Evolutionary conservation across 2,113 vertebrate species (phyloP).

Genomic region (Tamias sibiricus): DNA sequence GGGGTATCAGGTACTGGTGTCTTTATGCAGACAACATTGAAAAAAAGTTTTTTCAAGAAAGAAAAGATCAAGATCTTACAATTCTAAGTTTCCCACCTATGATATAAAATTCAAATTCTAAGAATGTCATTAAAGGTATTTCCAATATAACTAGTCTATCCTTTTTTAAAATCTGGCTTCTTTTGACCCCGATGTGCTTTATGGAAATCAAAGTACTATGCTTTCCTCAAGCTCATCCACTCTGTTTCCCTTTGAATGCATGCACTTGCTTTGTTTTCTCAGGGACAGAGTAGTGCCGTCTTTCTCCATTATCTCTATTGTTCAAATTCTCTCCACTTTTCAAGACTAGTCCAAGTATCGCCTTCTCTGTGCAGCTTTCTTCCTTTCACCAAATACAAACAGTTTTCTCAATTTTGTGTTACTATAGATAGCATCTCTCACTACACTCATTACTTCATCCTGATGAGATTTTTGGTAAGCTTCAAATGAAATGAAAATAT

Average conservation of each 20-base stretch:
- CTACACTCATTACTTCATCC: not conserved
- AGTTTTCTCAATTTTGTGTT: not conserved
- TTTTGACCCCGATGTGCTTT: not conserved
- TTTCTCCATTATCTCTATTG: not conserved
- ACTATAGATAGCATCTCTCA: not conserved
- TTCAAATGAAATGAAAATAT: not conserved
- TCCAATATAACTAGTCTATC: not conserved
- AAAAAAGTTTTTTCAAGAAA: not conserved
- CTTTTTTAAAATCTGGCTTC: not conserved
- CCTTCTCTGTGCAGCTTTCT: not conserved
- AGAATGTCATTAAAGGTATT: not conserved
- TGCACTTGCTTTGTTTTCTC: not conserved
- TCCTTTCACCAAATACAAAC: constrained; percentile 8
- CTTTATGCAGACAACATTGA: not conserved
- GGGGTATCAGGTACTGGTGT: not conserved
- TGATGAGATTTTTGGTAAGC: not conserved
- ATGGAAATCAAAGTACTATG: not conserved
- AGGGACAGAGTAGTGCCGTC: not conserved
- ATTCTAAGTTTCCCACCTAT: not conserved
- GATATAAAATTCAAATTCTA: not conserved
- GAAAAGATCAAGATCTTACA: not conserved
- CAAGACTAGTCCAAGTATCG: not conserved
- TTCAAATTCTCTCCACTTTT: not conserved
- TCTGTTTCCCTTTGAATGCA: not conserved
- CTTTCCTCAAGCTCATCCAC: not conserved